phyloP scores from a whole-genome alignment of 2,888 invertebrate species.

The Parasteatoda lunata region DNA sequence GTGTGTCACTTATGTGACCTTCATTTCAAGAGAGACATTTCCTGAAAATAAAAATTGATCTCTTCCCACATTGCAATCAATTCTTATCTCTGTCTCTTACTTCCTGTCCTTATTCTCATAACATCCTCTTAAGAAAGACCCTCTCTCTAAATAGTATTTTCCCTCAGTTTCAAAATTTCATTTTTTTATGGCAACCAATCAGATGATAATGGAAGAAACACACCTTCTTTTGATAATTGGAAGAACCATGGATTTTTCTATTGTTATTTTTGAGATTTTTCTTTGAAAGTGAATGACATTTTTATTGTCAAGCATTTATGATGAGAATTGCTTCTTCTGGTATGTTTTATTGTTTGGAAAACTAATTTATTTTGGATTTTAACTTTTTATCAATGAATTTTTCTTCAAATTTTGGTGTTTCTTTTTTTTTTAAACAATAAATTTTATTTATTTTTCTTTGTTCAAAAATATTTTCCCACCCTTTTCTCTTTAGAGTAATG shows the following conservation, averaged over 20 bases:
- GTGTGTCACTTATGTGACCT: conserved; percentile 13
- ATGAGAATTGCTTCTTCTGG: not conserved
- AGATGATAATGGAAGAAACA: not conserved
- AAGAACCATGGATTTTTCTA: not conserved
- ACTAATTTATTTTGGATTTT: too few species aligned
- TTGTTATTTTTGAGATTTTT: conserved; percentile 24
- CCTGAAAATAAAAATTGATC: conserved; percentile 25
- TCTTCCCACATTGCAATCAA: conserved; percentile 52
- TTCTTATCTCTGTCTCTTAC: conserved; percentile 44
- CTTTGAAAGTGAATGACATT: conserved; percentile 60
- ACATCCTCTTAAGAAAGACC: conserved; percentile 46
- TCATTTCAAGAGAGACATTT: conserved; percentile 10
- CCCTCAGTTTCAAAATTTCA: conserved; percentile 17
- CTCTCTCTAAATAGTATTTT: conserved; percentile 39
- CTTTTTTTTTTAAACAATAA: not conserved
- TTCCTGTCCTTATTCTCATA: conserved; percentile 56
- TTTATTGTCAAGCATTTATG: not conserved
- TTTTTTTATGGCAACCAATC: conserved; percentile 19
- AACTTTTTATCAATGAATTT: not conserved
- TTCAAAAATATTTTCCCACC: not conserved
- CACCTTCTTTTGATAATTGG: not conserved
- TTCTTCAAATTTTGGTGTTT: not conserved
- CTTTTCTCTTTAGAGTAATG: not conserved
- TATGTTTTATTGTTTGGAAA: not conserved
- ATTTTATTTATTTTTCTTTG: not conserved